phyloP scores from a whole-genome alignment of 2,797 vertebrate genomes.

The Lepus townsendii region DNA sequence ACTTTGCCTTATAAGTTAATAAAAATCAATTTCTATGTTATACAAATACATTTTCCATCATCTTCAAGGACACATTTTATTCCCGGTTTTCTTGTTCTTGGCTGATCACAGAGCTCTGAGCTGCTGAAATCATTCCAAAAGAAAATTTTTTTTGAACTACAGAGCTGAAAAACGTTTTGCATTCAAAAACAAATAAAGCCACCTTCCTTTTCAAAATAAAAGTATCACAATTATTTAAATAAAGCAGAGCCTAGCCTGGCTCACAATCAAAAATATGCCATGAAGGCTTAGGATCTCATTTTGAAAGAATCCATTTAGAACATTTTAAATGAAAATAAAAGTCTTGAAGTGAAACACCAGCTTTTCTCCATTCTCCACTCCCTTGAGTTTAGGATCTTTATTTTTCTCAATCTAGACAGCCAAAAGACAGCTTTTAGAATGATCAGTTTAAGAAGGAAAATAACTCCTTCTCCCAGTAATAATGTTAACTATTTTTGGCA shows the following conservation, averaged over 20 bases:
- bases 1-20: too few species aligned
- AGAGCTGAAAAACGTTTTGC: conserved; percentile 59
- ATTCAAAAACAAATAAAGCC: conserved; percentile 60
- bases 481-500: conserved; percentile 35
- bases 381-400: neutral
- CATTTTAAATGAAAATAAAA: conserved; percentile 63
- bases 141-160: neutral
- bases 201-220: neutral
- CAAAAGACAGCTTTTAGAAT: conserved; percentile 4
- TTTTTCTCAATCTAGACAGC: neutral
- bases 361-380: conserved; percentile 15
- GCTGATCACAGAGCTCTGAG: neutral
- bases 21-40: too few species aligned
- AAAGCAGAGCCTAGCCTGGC: conserved; percentile 34
- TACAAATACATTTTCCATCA: neutral
- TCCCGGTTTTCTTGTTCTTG: neutral
- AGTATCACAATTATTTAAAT: conserved; percentile 58
- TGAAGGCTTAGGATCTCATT: conserved; percentile 57
- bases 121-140: neutral
- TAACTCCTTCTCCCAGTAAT: neutral
- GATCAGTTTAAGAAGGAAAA: conserved; percentile 20
- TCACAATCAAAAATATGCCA: conserved; percentile 43
- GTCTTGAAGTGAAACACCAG: conserved; percentile 37
- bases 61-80: neutral
- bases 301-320: conserved; percentile 61